Percentiles rank a stretch among this genome's conserved stretches.
Evolutionary conservation across 2,888 invertebrate genomes (phyloP).

Genomic region (Drosophila demipolita): DNA sequence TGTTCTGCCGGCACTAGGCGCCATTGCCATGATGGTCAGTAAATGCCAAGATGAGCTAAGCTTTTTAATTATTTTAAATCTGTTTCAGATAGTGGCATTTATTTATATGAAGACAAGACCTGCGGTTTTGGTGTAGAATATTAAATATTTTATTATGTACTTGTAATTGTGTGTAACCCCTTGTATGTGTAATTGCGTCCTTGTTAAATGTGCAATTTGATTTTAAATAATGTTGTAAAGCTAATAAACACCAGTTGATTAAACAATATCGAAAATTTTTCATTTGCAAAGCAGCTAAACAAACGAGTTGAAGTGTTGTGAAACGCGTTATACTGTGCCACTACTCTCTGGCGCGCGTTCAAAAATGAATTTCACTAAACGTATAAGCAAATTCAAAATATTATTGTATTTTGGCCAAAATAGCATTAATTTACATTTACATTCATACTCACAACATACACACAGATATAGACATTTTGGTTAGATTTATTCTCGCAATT

Average conservation of each 20-base stretch:
- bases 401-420: constrained; percentile 9
- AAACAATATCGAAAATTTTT: background rate
- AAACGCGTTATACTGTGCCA: constrained; percentile 8
- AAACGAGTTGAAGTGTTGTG: constrained; percentile 28
- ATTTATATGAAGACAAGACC: constrained; percentile 93
- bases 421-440: background rate
- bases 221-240: constrained; percentile 27
- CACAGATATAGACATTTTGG: constrained; percentile 50
- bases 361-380: background rate
- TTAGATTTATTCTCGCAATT: constrained; percentile 17
- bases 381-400: background rate
- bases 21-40: constrained; percentile 88
- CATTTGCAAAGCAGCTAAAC: background rate
- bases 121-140: constrained; percentile 57
- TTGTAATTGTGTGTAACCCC: constrained; percentile 6
- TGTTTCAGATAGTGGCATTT: constrained; percentile 84
- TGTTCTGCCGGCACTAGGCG: constrained; percentile 89
- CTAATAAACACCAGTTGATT: constrained; percentile 30
- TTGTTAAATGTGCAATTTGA: constrained; percentile 50
- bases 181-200: constrained; percentile 14
- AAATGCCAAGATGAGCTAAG: background rate
- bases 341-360: constrained; percentile 6
- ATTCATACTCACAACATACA: constrained; percentile 8
- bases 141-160: constrained; percentile 18
- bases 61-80: background rate